Base-by-base conservation (phyloP, 2,113 vertebrate genomes). In the Psettodes erumei region DNA sequence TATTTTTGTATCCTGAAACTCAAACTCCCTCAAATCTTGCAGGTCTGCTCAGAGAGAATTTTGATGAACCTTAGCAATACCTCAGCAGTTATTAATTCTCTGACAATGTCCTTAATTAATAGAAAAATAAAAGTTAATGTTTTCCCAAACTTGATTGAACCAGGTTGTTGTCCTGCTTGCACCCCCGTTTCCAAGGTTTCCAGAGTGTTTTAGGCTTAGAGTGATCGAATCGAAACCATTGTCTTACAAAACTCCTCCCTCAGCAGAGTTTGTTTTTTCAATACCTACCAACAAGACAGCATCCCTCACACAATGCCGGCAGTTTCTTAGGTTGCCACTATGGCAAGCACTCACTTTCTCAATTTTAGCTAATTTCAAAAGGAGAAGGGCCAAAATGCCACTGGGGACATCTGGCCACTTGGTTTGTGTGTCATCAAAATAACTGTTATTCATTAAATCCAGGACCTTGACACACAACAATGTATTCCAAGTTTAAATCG, bases 211-310 rank as follows among this genome's bases (percentile, higher is more conserved):
- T 21, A 12, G 8, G 16, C 35, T n/a, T 0, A n/a, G 18, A 68
- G 23, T 7, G 38, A 19, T 83, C 12, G 56, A n/a, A n/a, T n/a
- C n/a, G n/a, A n/a, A n/a, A 16, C 9, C 8, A 21, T 21, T 55
- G 27, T 33, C 40, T 63, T 58, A 47, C 27, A 12, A 56, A 61
- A 58, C 40, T 37, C 25, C 6, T 51, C 10, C 6, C 48, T 56
- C 27, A 8, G 3, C 25, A 15, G 6, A 25, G 25, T 19, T 7
- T 43, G 65, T 75, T 55, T 6, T 30, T 48, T 67, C 12, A 0
- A 68, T n/a, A 58, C 50, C 65, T 42, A 32, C 70, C 40, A 53
- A 60, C 45, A 55, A 33, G 58, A 65, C 59, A 75, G 65, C 60
- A 50, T 75, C 65, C 15, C 33, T 50, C 48, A 30, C 12, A 27